Evolutionary conservation across 2,113 vertebrate genomes (phyloP), one percentile per base, ranked within the genome.

Genomic region (Cardinalis cardinalis): DNA sequence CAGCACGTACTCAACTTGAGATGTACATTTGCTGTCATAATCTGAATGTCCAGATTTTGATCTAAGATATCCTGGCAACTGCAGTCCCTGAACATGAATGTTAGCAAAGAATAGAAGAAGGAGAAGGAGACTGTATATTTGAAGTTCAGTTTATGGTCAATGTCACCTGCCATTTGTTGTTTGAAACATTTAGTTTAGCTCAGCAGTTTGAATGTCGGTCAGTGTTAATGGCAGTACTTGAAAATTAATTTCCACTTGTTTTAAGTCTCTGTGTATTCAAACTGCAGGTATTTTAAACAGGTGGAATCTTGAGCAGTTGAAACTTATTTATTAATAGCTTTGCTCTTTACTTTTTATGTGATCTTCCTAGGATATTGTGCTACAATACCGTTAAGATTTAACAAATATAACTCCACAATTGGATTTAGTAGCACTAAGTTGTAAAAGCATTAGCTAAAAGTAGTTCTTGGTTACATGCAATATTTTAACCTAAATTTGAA

Each of bases 241-340:
- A 81, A 20, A 93, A 82, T 76, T 70, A 24, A 87, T 92, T 72
- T 87, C 71, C 36, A 43, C 74, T 92, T 51, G 46, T 64, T 90
- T 64, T 64, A 81, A 92, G 7, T 92, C n/a, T 55, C 56, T 64
- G 5, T 74, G 14, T 82, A 66, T 72, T 87, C 43, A 90, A 87
- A 71, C 32, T 87, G 43, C 49, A 77, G 78, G 80, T 96, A 85
- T 94, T 94, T 97, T 88, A 95, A 97, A 74, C 78, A 96, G 83
- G 88, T 97, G 91, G 78, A 92, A 63, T 92, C 95, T 94, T 93
- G 95, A 96, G 85, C 87, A 94, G 34, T 53, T 12, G 6, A 89
- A 95, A 77, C 89, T 94, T 91, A 40, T 48, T 94, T 90, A 86
- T 89, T 12, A 83, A 84, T 93, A 96, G 52, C 73, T 85, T 96